Conservation (phyloP, 2,888 invertebrate genomes). For the Dorcus hopei region DNA sequence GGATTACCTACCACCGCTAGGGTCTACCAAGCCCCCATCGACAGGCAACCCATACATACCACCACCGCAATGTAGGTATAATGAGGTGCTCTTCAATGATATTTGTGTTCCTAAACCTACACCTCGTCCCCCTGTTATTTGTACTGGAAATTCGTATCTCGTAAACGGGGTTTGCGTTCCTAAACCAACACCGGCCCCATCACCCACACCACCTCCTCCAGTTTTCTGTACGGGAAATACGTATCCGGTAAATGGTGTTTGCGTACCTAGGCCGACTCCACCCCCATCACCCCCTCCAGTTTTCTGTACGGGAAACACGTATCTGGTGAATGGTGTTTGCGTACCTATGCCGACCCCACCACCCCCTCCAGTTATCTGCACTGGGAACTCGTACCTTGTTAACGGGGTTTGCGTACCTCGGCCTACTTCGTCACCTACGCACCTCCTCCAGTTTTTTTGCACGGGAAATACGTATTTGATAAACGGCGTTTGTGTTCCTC, state of each 20-base stretch:
- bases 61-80: constrained; percentile 3
- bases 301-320: neutral
- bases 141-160: constrained; percentile 4
- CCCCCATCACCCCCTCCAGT: too few species aligned
- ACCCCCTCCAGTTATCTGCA: neutral
- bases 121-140: constrained; percentile 1
- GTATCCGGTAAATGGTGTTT: too few species aligned
- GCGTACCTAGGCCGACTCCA: too few species aligned
- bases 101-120: constrained; percentile 7
- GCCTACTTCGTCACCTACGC: neutral
- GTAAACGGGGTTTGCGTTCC: constrained; percentile 17
- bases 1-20: constrained; percentile 45
- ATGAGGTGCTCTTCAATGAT: constrained; percentile 9
- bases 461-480: constrained; percentile 2
- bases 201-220: neutral
- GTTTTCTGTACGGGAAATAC: too few species aligned
- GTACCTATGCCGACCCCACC: neutral
- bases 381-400: neutral
- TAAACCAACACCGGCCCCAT: neutral
- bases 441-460: neutral
- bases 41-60: constrained; percentile 11
- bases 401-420: neutral
- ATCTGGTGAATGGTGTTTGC: constrained; percentile 8
- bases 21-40: constrained; percentile 23
- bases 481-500: constrained; percentile 4